Percentiles rank a stretch among this genome's conserved stretches.
Conservation (phyloP, 1,140 invertebrate genomes). For the Rhysida immarginata region DNA sequence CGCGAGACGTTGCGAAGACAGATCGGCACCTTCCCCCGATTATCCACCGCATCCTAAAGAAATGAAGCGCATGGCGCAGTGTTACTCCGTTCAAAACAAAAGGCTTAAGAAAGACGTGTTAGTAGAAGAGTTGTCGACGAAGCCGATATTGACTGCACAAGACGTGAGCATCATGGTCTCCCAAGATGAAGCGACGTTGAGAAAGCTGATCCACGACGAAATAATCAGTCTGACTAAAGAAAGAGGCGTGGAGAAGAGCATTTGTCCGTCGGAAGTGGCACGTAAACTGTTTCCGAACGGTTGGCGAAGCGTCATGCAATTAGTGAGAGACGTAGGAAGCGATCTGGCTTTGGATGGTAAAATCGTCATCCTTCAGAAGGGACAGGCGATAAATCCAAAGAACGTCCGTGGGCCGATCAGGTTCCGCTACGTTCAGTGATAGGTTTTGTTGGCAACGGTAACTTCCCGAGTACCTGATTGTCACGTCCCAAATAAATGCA, state of each 20-base stretch:
- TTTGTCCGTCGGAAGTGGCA: constrained; percentile 5
- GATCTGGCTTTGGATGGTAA: neutral
- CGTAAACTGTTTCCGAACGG: constrained; percentile 7
- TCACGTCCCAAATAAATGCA: neutral
- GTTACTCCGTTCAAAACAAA: neutral
- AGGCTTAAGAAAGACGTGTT: neutral
- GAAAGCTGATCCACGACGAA: constrained; percentile 4
- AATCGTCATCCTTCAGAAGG: constrained; percentile 3
- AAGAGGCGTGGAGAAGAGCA: neutral
- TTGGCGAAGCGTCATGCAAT: constrained; percentile 3
- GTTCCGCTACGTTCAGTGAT: constrained; percentile 4
- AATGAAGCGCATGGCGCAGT: no score
- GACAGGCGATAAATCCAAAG: constrained; percentile 1
- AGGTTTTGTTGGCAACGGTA: neutral
- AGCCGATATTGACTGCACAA: constrained; percentile 2
- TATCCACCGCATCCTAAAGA: no score
- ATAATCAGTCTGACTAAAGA: neutral
- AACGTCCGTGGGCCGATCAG: constrained; percentile 3
- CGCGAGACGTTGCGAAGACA: no score
- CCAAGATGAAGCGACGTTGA: constrained; percentile 4
- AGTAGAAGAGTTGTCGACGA: neutral
- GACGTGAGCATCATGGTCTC: constrained; percentile 7
- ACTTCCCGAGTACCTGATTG: neutral
- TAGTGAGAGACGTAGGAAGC: constrained; percentile 1
- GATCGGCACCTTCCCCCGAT: no score